A percentile compares a stretch with the other conserved stretches of the same genome.
These are phyloP conservation scores for Oncorhynchus gorbuscha DNA, from an alignment of 2,113 vertebrate species.

Conservation along the genomic window DNA sequence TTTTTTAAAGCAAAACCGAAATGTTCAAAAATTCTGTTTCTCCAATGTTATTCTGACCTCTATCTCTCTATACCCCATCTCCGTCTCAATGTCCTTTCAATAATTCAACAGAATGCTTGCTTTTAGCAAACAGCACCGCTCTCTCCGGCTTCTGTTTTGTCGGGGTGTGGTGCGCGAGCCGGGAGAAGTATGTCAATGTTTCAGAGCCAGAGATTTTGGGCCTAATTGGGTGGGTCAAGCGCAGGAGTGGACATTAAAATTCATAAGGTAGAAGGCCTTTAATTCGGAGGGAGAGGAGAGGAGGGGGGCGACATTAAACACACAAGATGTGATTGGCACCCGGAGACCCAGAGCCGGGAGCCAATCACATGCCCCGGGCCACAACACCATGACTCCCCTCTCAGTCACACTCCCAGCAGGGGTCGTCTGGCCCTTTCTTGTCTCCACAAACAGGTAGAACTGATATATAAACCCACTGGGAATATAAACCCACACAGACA, in stretches of 20 bases:
- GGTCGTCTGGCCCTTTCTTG: neutral
- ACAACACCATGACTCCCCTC: slow-evolving; percentile 27
- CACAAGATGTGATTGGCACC: slow-evolving; percentile 25
- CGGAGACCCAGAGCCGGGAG: neutral
- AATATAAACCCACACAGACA: no score
- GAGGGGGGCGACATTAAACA: slow-evolving; percentile 42
- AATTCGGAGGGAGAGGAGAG: slow-evolving; percentile 10
- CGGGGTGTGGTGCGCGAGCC: slow-evolving; percentile 3
- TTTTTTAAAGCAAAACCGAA: no score
- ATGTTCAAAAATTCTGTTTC: neutral
- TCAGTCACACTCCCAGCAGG: slow-evolving; percentile 10
- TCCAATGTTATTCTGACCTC: neutral
- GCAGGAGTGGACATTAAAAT: slow-evolving; percentile 58
- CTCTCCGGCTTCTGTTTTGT: slow-evolving; percentile 37
- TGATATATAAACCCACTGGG: neutral
- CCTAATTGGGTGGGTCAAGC: slow-evolving; percentile 34
- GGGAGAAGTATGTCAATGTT: slow-evolving; percentile 28
- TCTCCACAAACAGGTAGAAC: slow-evolving; percentile 2
- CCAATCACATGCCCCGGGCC: slow-evolving; percentile 43
- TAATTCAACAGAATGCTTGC: slow-evolving; percentile 51
- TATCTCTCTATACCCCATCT: slow-evolving; percentile 19
- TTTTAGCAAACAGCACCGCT: slow-evolving; percentile 37
- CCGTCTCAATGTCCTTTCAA: slow-evolving; percentile 47
- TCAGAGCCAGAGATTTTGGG: slow-evolving; percentile 14
- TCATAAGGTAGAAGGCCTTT: slow-evolving; percentile 37